A percentile compares a stretch with the other conserved stretches of the same genome.
These are phyloP conservation scores for Paramisgurnus dabryanus DNA, from an alignment of 2,113 vertebrate genomes.

Conservation along the genomic window DNA sequence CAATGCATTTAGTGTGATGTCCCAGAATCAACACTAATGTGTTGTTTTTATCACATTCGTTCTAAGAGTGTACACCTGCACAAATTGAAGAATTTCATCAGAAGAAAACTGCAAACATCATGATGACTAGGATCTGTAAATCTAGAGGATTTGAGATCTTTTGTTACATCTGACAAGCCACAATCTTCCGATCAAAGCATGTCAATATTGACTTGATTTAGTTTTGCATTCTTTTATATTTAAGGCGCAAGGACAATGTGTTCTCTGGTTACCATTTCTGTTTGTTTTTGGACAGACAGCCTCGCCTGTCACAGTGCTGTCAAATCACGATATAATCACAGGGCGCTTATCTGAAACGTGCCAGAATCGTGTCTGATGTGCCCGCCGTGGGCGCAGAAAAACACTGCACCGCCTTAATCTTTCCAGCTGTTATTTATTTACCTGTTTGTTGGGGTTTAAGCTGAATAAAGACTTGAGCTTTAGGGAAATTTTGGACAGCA, in stretches of 20 bases:
- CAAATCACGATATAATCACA: neutral
- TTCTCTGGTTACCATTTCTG: neutral
- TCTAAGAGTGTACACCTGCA: neutral
- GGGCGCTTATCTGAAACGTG: slow-evolving; percentile 8
- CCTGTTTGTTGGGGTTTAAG: slow-evolving; percentile 21
- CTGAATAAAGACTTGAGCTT: slow-evolving; percentile 14
- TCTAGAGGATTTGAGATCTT: neutral
- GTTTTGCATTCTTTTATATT: neutral
- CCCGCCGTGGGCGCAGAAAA: neutral
- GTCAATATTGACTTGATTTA: neutral
- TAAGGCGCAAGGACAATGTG: neutral
- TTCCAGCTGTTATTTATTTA: slow-evolving; percentile 15
- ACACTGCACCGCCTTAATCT: slow-evolving; percentile 2
- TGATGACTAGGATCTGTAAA: neutral
- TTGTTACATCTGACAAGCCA: neutral
- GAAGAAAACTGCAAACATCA: neutral
- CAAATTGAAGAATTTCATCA: neutral
- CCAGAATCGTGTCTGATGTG: neutral
- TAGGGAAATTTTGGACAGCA: slow-evolving; percentile 60
- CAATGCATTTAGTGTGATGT: too few species aligned
- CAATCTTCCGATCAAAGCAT: neutral
- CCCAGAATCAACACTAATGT: too few species aligned
- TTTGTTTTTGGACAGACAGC: neutral
- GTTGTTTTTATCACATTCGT: too few species aligned
- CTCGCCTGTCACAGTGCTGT: neutral